Evolutionary conservation across 1,140 invertebrate species (phyloP).

Genomic region (Tetragnatha versicolor): DNA sequence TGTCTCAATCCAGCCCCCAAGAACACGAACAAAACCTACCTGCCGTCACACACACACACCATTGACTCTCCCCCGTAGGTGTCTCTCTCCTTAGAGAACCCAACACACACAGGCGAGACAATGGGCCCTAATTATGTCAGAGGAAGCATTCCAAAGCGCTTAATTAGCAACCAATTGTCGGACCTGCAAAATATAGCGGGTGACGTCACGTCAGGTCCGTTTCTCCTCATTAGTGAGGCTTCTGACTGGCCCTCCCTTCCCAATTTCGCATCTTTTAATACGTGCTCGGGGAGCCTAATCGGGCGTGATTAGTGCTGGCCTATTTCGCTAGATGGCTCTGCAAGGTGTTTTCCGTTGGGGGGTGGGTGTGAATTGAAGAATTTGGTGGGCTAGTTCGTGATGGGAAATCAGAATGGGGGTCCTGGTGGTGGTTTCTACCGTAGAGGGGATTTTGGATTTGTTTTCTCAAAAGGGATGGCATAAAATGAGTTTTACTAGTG

Average conservation of each 20-base stretch:
- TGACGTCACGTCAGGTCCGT: slow-evolving; percentile 31
- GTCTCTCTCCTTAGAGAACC: slow-evolving; percentile 12
- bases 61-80: too few species aligned
- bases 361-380: too few species aligned
- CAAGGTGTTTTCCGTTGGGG: not conserved
- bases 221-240: slow-evolving; percentile 43
- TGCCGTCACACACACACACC: too few species aligned
- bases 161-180: slow-evolving; percentile 46
- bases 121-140: slow-evolving; percentile 10
- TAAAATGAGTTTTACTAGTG: too few species aligned
- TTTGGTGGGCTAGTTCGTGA: too few species aligned
- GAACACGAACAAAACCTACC: too few species aligned
- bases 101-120: slow-evolving; percentile 23
- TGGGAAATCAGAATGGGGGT: too few species aligned
- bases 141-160: slow-evolving; percentile 21
- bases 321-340: slow-evolving; percentile 27
- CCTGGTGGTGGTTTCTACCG: too few species aligned
- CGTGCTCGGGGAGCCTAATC: slow-evolving; percentile 12
- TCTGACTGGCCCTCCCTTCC: not conserved
- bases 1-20: too few species aligned
- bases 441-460: too few species aligned
- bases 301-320: not conserved
- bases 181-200: slow-evolving; percentile 9
- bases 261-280: slow-evolving; percentile 35
- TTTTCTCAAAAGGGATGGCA: too few species aligned